Percentiles rank a stretch among this genome's conserved stretches.
These are phyloP conservation scores for Ciona savignyi DNA, from an alignment of 23 tunicate genomes.

Conservation along the genomic window DNA sequence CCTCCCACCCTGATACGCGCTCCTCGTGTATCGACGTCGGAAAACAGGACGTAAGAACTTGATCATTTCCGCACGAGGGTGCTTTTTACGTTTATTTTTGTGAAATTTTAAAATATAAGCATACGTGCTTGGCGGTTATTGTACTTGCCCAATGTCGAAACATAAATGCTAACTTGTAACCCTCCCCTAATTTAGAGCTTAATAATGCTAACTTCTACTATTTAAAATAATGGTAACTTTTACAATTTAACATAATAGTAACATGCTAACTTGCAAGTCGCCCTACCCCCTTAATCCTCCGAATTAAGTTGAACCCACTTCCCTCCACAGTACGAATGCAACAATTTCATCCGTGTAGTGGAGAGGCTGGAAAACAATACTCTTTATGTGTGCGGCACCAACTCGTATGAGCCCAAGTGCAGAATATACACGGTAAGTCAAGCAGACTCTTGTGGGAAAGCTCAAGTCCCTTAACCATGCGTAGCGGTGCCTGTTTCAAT, in stretches of 20 bases:
- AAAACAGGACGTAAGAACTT: conserved; percentile 6
- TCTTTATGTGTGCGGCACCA: conserved; percentile 82
- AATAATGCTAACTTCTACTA: too few relatives aligned
- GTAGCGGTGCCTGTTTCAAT: neutral
- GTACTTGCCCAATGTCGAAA: neutral
- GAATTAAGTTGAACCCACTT: neutral
- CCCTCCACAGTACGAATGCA: conserved; percentile 46
- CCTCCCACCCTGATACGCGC: neutral
- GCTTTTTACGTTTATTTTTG: neutral
- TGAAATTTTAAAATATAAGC: neutral
- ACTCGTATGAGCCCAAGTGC: conserved; percentile 62
- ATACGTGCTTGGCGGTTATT: neutral
- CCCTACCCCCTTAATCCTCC: too few relatives aligned
- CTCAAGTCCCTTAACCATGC: neutral
- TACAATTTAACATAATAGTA: too few relatives aligned
- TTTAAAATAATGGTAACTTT: too few relatives aligned
- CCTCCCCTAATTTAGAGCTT: too few relatives aligned
- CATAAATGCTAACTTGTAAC: neutral
- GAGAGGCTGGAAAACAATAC: conserved; percentile 34
- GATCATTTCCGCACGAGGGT: neutral
- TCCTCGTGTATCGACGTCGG: conserved; percentile 17
- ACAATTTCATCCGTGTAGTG: conserved; percentile 69
- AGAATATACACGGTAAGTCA: conserved; percentile 46
- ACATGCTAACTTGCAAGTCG: too few relatives aligned
- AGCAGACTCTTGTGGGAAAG: neutral